These are phyloP conservation scores for Ictalurus punctatus DNA, from an alignment of 2,113 vertebrate genomes.

Conservation along the genomic window DNA sequence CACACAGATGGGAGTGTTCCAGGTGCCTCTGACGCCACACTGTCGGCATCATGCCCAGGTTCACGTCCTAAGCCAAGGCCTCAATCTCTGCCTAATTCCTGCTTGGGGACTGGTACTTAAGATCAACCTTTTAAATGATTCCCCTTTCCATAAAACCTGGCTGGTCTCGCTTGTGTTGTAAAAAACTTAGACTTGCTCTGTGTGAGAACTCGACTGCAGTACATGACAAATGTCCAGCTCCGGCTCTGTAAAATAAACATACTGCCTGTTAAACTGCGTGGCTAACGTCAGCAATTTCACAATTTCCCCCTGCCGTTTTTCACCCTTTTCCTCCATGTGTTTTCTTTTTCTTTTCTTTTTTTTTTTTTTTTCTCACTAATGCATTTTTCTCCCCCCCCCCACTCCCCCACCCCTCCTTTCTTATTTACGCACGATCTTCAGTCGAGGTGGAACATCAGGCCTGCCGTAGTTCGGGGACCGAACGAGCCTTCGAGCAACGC, in stretches of 20 bases:
- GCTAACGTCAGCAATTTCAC: conserved; percentile 69
- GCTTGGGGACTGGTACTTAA: conserved; percentile 68
- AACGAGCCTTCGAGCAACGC: conserved; percentile 65
- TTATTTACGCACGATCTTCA: conserved; percentile 49
- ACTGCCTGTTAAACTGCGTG: conserved; percentile 58
- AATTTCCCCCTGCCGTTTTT: conserved; percentile 38
- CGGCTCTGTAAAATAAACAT: conserved; percentile 64
- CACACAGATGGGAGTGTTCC: conserved; percentile 43
- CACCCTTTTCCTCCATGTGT: conserved; percentile 12
- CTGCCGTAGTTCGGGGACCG: conserved; percentile 46
- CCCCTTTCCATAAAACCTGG: conserved; percentile 68
- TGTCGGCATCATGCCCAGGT: conserved; percentile 61
- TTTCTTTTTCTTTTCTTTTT: conserved; percentile 14
- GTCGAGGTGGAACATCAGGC: conserved; percentile 59
- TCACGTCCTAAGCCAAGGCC: conserved; percentile 60
- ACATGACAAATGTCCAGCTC: conserved; percentile 71
- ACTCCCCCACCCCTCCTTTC: neutral
- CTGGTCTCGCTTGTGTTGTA: conserved; percentile 65
- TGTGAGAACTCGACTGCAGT: conserved; percentile 67
- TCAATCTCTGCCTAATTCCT: conserved; percentile 60
- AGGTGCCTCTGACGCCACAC: conserved; percentile 68
- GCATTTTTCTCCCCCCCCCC: conserved; percentile 13
- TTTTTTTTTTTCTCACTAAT: conserved; percentile 37
- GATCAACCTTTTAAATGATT: conserved; percentile 69
- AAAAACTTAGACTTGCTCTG: conserved; percentile 36